phyloP scores from a whole-genome alignment of 1,140 invertebrate genomes.

The Leptoteleia sp. region DNA sequence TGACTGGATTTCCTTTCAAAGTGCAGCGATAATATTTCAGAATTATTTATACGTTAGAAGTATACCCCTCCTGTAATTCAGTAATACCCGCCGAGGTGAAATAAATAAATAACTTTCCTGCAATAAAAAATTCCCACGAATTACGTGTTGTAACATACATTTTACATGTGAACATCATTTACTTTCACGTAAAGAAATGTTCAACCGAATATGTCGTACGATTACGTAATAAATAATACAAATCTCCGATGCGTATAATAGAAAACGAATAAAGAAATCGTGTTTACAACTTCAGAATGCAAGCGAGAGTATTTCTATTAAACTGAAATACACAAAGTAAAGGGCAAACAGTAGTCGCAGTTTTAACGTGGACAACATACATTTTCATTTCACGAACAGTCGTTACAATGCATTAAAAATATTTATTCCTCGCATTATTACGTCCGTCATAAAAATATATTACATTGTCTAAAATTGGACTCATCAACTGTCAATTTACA shows the following conservation, averaged over 20 bases:
- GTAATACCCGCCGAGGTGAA: no score
- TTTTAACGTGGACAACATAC: neutral
- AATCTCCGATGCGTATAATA: neutral
- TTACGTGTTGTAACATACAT: constrained; percentile 1
- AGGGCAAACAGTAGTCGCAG: neutral
- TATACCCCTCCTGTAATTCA: neutral
- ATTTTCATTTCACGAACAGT: neutral
- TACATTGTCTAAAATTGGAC: neutral
- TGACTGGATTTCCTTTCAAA: no score
- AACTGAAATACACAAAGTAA: neutral
- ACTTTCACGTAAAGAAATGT: constrained; percentile 1
- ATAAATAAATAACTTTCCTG: no score
- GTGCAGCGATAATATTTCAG: no score
- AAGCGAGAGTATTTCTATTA: neutral
- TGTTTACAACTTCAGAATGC: neutral
- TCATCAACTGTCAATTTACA: neutral
- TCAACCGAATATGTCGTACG: neutral
- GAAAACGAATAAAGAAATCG: neutral
- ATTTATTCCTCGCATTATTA: neutral
- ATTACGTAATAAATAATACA: no score
- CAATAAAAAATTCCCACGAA: constrained; percentile 9
- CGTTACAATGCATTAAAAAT: neutral
- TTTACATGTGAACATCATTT: neutral
- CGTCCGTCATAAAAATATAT: neutral
- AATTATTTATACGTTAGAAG: neutral